A percentile compares a stretch with the other conserved stretches of the same genome.
phyloP scores from a whole-genome alignment of 2,113 vertebrate genomes.

The Albula glossodonta region DNA sequence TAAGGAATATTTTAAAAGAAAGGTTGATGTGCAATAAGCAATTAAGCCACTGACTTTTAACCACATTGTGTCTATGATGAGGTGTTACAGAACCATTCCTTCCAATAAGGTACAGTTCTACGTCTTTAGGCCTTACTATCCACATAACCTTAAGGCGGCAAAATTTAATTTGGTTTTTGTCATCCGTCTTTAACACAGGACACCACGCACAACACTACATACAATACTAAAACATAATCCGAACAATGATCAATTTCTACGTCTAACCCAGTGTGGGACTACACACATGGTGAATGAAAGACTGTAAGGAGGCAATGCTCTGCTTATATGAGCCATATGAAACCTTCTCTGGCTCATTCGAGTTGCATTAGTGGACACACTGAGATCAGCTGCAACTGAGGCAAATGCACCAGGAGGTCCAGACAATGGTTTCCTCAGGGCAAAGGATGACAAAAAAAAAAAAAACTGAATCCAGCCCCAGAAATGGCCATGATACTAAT shows the following conservation, averaged over 20 bases:
- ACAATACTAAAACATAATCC: neutral
- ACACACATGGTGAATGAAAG: neutral
- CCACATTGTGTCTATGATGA: neutral
- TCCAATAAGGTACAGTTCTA: neutral
- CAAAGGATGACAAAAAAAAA: neutral
- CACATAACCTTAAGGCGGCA: neutral
- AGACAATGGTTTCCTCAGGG: neutral
- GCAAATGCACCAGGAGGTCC: neutral
- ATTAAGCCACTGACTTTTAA: slow-evolving; percentile 1
- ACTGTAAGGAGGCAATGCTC: neutral
- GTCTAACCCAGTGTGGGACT: slow-evolving; percentile 5
- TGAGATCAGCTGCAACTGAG: neutral
- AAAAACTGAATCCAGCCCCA: neutral
- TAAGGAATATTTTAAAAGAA: neutral
- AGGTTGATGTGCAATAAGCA: neutral
- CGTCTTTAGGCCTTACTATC: neutral
- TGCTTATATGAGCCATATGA: neutral
- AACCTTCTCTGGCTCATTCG: neutral
- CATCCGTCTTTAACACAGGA: neutral
- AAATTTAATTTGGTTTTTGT: neutral
- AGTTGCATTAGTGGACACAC: neutral
- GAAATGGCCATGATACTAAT: neutral
- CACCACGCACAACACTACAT: neutral
- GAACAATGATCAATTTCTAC: neutral
- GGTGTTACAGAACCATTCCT: neutral